Conservation (phyloP, 2,888 invertebrate species). For the Pachliopta kotzebuea region DNA sequence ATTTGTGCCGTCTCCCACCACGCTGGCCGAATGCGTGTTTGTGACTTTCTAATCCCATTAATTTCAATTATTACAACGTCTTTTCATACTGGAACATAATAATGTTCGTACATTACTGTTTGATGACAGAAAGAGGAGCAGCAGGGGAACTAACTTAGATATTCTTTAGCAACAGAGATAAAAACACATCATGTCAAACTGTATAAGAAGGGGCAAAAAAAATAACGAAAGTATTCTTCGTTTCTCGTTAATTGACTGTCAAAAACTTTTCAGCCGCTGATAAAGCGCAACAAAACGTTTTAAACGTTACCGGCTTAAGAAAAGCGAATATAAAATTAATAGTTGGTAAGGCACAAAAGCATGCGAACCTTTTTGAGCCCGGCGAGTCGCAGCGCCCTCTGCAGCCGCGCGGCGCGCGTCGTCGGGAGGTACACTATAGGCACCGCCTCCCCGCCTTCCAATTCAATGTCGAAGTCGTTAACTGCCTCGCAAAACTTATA, state of each 20-base stretch:
- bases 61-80: no score
- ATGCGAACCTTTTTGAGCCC: constrained; percentile 78
- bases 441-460: constrained; percentile 64
- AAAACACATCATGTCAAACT: constrained; percentile 1
- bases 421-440: constrained; percentile 75
- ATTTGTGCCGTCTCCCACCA: no score
- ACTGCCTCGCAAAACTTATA: constrained; percentile 72
- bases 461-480: constrained; percentile 72
- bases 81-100: no score
- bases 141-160: no score
- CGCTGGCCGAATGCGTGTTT: no score
- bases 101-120: no score
- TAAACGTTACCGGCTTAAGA: constrained; percentile 22
- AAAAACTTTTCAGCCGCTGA: constrained; percentile 26
- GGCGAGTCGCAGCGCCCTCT: constrained; percentile 78
- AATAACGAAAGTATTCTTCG: constrained; percentile 9
- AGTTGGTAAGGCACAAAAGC: constrained; percentile 24
- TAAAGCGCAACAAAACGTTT: constrained; percentile 22
- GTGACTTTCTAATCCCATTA: no score
- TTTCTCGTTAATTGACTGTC: constrained; percentile 31
- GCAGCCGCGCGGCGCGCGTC: constrained; percentile 74
- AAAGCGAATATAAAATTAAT: constrained; percentile 17
- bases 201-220: constrained; percentile 13
- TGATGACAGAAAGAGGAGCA: no score
- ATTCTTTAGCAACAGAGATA: no score